Conservation (phyloP, 2,797 vertebrate species). For the Adrianichthys oophorus region DNA sequence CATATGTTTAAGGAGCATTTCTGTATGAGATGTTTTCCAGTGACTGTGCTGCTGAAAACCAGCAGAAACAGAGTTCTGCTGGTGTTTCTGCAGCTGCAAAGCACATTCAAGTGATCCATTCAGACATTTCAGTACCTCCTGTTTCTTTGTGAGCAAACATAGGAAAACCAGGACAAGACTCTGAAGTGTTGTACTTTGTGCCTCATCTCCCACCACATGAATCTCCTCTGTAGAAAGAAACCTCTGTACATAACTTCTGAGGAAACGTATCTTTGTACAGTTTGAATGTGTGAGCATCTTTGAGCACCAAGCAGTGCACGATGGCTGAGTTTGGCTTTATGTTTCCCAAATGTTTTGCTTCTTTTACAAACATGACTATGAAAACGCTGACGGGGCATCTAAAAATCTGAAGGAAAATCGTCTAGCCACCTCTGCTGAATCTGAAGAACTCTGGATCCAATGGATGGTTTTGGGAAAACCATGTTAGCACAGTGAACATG, state of each 20-base stretch:
- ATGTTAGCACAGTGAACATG: no score
- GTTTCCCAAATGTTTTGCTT: no score
- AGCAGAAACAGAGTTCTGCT: neutral
- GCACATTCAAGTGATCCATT: conserved; percentile 45
- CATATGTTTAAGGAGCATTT: neutral
- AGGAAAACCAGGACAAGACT: conserved; percentile 15
- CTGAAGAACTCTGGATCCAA: no score
- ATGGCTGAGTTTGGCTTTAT: no score
- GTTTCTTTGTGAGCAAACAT: conserved; percentile 41
- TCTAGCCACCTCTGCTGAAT: no score
- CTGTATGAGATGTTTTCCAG: no score
- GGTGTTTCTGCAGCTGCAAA: conserved; percentile 41
- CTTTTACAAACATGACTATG: no score
- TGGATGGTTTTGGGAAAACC: no score
- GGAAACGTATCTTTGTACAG: conserved; percentile 54
- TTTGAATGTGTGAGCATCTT: conserved; percentile 39
- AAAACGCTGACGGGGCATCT: no score
- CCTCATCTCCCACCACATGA: conserved; percentile 69
- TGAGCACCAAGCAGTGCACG: conserved; percentile 23
- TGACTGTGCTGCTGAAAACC: neutral
- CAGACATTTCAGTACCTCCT: conserved; percentile 39
- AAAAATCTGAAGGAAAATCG: no score
- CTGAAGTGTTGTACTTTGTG: conserved; percentile 70
- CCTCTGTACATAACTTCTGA: conserved; percentile 47
- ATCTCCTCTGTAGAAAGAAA: conserved; percentile 60